Conservation (phyloP, 2,113 vertebrate genomes). For the Dinomys branickii region DNA sequence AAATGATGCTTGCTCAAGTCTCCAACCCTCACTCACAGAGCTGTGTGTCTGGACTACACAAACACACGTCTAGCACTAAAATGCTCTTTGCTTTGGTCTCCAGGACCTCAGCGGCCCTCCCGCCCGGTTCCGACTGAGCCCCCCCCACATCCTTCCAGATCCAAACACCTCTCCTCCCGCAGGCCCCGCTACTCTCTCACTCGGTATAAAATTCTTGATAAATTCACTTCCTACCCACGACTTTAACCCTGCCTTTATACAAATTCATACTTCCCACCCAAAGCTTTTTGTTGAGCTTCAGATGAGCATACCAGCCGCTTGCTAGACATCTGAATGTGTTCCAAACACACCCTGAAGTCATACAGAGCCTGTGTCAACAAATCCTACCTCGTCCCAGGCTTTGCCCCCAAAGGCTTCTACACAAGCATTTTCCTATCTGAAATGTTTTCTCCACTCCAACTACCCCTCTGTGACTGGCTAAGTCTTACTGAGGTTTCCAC, state of each 20-base stretch:
- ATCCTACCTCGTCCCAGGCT: background rate
- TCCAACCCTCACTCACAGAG: background rate
- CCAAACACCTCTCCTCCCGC: background rate
- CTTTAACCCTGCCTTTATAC: background rate
- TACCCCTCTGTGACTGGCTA: background rate
- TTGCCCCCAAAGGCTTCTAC: background rate
- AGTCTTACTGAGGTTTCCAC: background rate
- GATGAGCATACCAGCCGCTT: background rate
- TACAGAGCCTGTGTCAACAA: background rate
- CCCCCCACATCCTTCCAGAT: background rate
- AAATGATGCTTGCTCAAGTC: background rate
- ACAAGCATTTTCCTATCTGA: background rate
- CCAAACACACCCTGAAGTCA: background rate
- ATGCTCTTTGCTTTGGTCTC: background rate
- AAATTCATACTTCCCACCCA: background rate
- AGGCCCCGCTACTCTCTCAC: background rate
- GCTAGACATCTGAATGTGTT: background rate
- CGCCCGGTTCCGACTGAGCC: background rate
- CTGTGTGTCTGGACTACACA: background rate
- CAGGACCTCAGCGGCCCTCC: background rate
- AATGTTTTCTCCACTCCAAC: background rate
- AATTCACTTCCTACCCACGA: background rate
- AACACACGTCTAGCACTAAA: background rate
- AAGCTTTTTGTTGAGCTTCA: background rate
- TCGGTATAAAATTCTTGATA: background rate